Evolutionary conservation across 2,888 invertebrate genomes (phyloP), one percentile per base, ranked within the genome.

Genomic region (Drosophila atripex): DNA sequence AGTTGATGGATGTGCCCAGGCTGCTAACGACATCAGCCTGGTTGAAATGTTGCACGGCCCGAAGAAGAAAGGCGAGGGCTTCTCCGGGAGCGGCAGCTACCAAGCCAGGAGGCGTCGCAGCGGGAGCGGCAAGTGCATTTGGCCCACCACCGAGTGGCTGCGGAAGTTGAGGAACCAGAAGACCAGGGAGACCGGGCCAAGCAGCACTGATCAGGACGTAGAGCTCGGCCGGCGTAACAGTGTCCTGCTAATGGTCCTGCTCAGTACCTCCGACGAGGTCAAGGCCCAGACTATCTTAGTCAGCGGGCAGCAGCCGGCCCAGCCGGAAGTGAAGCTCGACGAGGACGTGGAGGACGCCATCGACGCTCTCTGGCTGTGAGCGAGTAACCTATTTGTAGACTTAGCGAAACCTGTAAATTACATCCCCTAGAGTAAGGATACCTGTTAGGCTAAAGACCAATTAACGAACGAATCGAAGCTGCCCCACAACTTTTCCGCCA

Each of bases 141-240:
- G 90, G 70, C 76, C 91, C 28, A 82, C 77, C 35, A 87, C 76
- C 54, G 79, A 88, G 12, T 78, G 84, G 84, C 46, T 89, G 32
- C 83, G 89, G 50, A 89, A 80, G 61, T 45, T 90, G 56, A 86
- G 86, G 16, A 71, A 72, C 39, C 80, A 74, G 35, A 23, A 39
- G 53, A 5, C 56, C 46, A 49, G 23, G 18, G 38, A 65, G 1
- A 4, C 35, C 1, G 49, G 58, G 7, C 8, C 23, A 7, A 8
- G 21, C 8, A 9, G 18, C 21, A 21, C 30, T 8, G 63, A 63
- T 1, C 28, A 18, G 30, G 54, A 61, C 4, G n/a, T 41, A n/a
- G 60, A 63, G 23, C 39, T 41, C 2, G 51, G 38, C 18, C 39
- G 80, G 49, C 80, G 88, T 21, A 80, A 71, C 58, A 82, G 88